Evolutionary conservation across 92 coral and sea anemone species (phyloP).

Genomic region (Siderastrea siderea): DNA sequence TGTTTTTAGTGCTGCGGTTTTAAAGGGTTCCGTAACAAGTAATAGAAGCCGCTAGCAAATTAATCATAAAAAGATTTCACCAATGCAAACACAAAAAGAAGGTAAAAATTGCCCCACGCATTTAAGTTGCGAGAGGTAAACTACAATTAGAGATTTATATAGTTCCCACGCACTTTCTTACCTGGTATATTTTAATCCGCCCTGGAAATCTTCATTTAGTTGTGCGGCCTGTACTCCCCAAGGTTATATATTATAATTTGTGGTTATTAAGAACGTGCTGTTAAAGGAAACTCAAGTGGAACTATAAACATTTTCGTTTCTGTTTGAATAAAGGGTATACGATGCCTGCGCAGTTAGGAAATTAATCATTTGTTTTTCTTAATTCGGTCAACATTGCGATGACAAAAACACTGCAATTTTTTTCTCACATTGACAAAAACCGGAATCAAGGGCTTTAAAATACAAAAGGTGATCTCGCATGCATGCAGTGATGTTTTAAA

Average conservation of each 20-base stretch:
- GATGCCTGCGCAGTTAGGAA: slow-evolving; percentile 10
- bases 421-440: not conserved
- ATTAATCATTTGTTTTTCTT: slow-evolving; percentile 18
- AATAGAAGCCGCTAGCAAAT: not conserved
- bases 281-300: not conserved
- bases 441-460: slow-evolving; percentile 6
- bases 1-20: not conserved
- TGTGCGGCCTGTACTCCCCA: not conserved
- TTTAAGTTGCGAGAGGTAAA: not conserved
- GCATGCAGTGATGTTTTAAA: not conserved
- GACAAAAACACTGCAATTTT: not conserved
- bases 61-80: not conserved
- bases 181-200: slow-evolving; percentile 22
- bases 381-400: slow-evolving; percentile 9
- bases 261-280: not conserved
- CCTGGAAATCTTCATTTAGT: not conserved
- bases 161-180: slow-evolving; percentile 11
- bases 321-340: slow-evolving; percentile 19
- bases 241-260: slow-evolving; percentile 2
- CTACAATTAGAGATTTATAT: not conserved
- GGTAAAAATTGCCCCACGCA: slow-evolving; percentile 5
- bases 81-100: not conserved
- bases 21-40: not conserved
- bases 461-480: not conserved
- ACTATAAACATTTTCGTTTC: slow-evolving; percentile 29